Evolutionary conservation across 2,797 vertebrate species (phyloP).

Genomic region (Paguma larvata): DNA sequence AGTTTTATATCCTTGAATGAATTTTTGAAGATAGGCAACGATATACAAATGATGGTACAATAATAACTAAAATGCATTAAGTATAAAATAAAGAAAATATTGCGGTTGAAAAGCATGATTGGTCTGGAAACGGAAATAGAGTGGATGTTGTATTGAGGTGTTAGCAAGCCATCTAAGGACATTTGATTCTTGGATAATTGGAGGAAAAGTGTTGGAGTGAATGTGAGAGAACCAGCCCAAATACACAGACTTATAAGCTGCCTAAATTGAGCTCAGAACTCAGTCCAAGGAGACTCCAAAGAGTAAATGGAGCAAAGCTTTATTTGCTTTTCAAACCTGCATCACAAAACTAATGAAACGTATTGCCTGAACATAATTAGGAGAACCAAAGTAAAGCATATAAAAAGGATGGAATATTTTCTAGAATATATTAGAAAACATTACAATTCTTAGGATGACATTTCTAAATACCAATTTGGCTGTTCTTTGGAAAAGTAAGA

Average conservation of each 20-base stretch:
- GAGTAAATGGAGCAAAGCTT: background rate
- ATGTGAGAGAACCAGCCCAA: background rate
- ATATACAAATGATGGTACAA: background rate
- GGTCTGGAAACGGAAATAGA: background rate
- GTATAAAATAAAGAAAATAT: background rate
- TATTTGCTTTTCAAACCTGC: conserved; percentile 61
- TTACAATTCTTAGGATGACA: conserved; percentile 45
- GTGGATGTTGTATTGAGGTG: background rate
- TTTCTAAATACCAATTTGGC: conserved; percentile 81
- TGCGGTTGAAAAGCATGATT: background rate
- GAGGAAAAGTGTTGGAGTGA: background rate
- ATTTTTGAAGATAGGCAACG: background rate
- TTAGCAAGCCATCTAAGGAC: background rate
- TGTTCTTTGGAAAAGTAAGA: conserved; percentile 69
- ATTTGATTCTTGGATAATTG: background rate
- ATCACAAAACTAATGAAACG: conserved; percentile 18
- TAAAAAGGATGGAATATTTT: conserved; percentile 65
- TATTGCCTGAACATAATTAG: conserved; percentile 54
- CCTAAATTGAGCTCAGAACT: background rate
- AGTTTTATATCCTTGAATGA: background rate
- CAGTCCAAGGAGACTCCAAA: background rate
- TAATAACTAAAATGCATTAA: background rate
- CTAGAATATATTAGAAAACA: conserved; percentile 77
- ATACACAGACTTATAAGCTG: background rate
- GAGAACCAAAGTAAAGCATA: conserved; percentile 64